These are phyloP conservation scores for Drosophila pruinosa DNA, from an alignment of 1,140 invertebrate species.

Conservation along the genomic window DNA sequence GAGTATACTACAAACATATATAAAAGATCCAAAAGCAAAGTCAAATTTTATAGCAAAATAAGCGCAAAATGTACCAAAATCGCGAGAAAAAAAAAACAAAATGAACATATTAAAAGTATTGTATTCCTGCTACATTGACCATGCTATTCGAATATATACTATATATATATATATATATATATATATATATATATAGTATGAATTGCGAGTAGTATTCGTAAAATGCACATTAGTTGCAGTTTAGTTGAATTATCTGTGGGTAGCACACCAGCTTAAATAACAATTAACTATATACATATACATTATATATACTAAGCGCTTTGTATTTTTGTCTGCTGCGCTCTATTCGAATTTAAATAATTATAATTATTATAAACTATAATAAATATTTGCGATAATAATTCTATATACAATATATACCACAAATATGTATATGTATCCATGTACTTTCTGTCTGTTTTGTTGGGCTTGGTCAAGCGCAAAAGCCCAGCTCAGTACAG, in stretches of 20 bases:
- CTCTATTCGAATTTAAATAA: slow-evolving; percentile 81
- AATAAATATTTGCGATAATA: slow-evolving; percentile 51
- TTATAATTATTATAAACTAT: slow-evolving; percentile 58
- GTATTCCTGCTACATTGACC: slow-evolving; percentile 28
- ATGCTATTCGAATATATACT: not conserved
- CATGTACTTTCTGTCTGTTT: slow-evolving; percentile 31
- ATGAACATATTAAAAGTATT: slow-evolving; percentile 57
- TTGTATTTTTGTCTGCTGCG: slow-evolving; percentile 60
- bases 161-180: no score
- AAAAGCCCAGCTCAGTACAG: slow-evolving; percentile 12
- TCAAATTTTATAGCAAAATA: slow-evolving; percentile 74
- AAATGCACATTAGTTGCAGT: slow-evolving; percentile 42
- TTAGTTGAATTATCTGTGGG: slow-evolving; percentile 59
- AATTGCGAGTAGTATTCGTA: slow-evolving; percentile 3
- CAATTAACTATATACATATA: slow-evolving; percentile 20
- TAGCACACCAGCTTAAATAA: slow-evolving; percentile 54
- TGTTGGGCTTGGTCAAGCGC: slow-evolving; percentile 30
- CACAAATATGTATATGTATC: slow-evolving; percentile 22
- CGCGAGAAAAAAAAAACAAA: slow-evolving; percentile 1
- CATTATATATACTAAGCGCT: slow-evolving; percentile 62
- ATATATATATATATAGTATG: not conserved
- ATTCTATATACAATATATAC: slow-evolving; percentile 34
- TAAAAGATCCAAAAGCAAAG: slow-evolving; percentile 52
- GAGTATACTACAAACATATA: not conserved
- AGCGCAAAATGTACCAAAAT: slow-evolving; percentile 72